phyloP scores from a whole-genome alignment of 2,797 vertebrate species.

The Melanotaenia nigrans region DNA sequence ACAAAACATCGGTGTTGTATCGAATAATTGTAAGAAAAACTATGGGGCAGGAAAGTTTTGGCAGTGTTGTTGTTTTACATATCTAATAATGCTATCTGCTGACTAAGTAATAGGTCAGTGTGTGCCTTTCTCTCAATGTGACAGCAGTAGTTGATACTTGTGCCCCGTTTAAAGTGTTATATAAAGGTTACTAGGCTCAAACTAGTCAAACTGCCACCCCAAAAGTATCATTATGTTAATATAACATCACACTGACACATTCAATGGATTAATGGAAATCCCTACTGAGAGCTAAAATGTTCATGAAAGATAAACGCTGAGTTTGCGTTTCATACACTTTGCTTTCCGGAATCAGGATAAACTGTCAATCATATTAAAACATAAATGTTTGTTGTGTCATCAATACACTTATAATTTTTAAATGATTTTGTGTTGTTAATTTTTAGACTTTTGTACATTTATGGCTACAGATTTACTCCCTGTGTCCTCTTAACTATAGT shows the following conservation, averaged over 20 bases:
- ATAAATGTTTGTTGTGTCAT: neutral
- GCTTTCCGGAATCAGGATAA: neutral
- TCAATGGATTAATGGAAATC: neutral
- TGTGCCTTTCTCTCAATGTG: neutral
- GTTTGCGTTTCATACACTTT: neutral
- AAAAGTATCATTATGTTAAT: neutral
- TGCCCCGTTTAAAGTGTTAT: neutral
- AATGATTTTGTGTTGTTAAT: neutral
- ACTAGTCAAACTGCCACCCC: neutral
- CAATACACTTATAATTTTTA: neutral
- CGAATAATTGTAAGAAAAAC: neutral
- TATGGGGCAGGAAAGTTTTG: neutral
- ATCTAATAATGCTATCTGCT: neutral
- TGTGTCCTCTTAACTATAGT: neutral
- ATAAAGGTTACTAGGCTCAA: neutral
- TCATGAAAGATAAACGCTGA: neutral
- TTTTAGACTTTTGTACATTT: neutral
- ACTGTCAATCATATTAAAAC: neutral
- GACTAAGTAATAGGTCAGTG: neutral
- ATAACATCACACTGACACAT: neutral
- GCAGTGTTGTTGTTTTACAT: neutral
- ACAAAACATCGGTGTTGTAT: neutral
- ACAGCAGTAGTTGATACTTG: neutral
- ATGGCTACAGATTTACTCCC: neutral
- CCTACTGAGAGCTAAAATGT: neutral